A percentile compares a stretch with the other conserved stretches of the same genome.
These are phyloP conservation scores for Holcopasites calliopsidis DNA, from an alignment of 1,140 invertebrate species.

Conservation along the genomic window DNA sequence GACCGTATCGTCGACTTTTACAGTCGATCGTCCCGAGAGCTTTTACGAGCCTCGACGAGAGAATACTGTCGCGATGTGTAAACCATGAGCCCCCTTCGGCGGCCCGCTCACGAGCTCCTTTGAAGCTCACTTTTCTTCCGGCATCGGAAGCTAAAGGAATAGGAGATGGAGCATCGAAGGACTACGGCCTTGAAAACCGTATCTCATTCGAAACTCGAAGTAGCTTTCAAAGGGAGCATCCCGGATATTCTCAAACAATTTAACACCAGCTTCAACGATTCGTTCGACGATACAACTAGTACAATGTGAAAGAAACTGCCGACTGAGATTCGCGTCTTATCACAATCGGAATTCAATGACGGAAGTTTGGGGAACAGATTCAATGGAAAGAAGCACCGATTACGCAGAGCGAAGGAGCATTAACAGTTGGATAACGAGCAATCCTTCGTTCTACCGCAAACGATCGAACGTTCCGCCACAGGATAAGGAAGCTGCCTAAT, in stretches of 20 bases:
- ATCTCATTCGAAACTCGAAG: slow-evolving; percentile 65
- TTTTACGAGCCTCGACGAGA: slow-evolving; percentile 70
- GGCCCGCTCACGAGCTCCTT: slow-evolving; percentile 52
- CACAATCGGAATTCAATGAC: background rate
- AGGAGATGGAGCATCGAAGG: slow-evolving; percentile 6
- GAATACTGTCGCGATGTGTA: slow-evolving; percentile 70
- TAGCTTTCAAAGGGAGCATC: background rate
- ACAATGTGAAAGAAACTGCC: too few relatives aligned
- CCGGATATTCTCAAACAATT: background rate
- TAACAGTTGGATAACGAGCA: background rate
- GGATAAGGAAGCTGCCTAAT: slow-evolving; percentile 62
- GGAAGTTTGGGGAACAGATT: background rate
- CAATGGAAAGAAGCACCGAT: background rate
- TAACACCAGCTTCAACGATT: background rate
- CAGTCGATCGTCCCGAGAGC: slow-evolving; percentile 63
- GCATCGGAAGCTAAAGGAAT: slow-evolving; percentile 22
- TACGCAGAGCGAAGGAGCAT: background rate
- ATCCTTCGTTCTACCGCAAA: slow-evolving; percentile 37
- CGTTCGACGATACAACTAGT: background rate
- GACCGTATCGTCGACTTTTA: slow-evolving; percentile 63
- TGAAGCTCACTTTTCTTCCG: slow-evolving; percentile 38
- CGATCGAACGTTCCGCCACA: slow-evolving; percentile 40
- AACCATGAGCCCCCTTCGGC: slow-evolving; percentile 73
- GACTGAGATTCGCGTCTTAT: too few relatives aligned
- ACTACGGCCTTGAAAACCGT: slow-evolving; percentile 62